Percentiles rank a stretch among this genome's conserved stretches.
Conservation (phyloP, 2,797 vertebrate genomes). For the Pangasius larnaudii region DNA sequence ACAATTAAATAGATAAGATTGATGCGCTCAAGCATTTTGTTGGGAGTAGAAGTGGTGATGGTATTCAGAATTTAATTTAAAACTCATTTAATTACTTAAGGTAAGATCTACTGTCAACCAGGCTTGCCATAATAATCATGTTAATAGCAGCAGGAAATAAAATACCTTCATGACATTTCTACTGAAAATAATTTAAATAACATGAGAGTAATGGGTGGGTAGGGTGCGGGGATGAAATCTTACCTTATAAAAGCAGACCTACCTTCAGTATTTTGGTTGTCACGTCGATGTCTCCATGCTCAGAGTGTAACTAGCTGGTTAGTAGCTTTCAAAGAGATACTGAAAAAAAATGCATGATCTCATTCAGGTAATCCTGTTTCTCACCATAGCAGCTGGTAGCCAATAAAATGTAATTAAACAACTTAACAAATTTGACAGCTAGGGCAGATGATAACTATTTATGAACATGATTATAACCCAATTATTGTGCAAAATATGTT, state of each 20-base stretch:
- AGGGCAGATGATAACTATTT: not conserved
- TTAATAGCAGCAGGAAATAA: not conserved
- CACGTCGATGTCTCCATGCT: not conserved
- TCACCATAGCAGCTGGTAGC: not conserved
- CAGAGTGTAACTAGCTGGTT: not conserved
- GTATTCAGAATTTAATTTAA: not conserved
- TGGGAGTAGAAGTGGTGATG: not conserved
- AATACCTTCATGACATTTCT: too few relatives aligned
- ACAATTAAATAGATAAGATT: not conserved
- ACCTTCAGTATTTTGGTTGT: not conserved
- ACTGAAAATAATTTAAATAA: too few relatives aligned
- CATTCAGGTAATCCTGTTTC: not conserved
- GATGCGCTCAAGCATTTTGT: not conserved
- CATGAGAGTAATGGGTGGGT: too few relatives aligned
- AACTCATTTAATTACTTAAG: conserved; percentile 4
- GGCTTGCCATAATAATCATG: not conserved
- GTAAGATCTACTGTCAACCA: not conserved
- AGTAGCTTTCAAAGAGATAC: not conserved
- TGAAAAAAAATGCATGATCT: not conserved
- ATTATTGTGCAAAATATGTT: too few relatives aligned
- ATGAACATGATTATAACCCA: too few relatives aligned
- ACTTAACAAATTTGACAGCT: not conserved
- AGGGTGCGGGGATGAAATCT: too few relatives aligned
- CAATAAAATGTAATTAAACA: not conserved
- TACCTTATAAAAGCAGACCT: not conserved